These are phyloP conservation scores for Pseudochaenichthys georgianus DNA, from an alignment of 2,797 vertebrate species.

Conservation along the genomic window DNA sequence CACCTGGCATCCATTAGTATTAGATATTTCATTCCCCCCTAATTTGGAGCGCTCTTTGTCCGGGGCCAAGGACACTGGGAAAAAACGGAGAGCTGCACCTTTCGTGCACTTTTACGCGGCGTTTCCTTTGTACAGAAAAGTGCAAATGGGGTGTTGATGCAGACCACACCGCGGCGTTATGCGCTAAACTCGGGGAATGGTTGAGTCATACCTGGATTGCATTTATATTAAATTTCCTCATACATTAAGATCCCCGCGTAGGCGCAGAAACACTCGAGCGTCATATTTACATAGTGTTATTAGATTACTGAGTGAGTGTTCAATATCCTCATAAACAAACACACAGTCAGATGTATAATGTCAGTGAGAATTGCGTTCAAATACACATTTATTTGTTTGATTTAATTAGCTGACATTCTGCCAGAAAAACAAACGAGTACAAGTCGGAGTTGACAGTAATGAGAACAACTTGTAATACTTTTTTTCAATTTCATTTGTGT, in stretches of 20 bases:
- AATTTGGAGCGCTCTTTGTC: slow-evolving; percentile 68
- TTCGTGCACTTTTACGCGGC: slow-evolving; percentile 50
- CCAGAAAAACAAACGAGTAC: not conserved
- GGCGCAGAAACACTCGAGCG: slow-evolving; percentile 32
- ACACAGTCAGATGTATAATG: slow-evolving; percentile 34
- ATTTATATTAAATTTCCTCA: slow-evolving; percentile 56
- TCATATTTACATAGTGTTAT: slow-evolving; percentile 38
- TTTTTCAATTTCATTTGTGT: too few species aligned
- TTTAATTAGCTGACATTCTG: not conserved
- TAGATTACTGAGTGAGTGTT: slow-evolving; percentile 48
- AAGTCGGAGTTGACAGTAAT: not conserved
- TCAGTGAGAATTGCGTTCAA: slow-evolving; percentile 26
- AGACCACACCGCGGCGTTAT: slow-evolving; percentile 52
- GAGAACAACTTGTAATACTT: not conserved
- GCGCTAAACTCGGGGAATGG: slow-evolving; percentile 31
- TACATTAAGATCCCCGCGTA: slow-evolving; percentile 44
- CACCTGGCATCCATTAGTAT: slow-evolving; percentile 85
- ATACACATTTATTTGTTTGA: slow-evolving; percentile 7
- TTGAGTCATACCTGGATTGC: slow-evolving; percentile 60
- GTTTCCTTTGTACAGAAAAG: slow-evolving; percentile 55
- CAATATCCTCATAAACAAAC: slow-evolving; percentile 56
- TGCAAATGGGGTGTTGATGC: slow-evolving; percentile 73
- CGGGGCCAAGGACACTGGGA: slow-evolving; percentile 44
- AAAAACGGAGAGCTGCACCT: slow-evolving; percentile 13
- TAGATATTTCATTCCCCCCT: slow-evolving; percentile 78